A percentile compares a stretch with the other conserved stretches of the same genome.
Conservation (phyloP, 2,797 vertebrate genomes). For the Chlorospingus flavigularis region DNA sequence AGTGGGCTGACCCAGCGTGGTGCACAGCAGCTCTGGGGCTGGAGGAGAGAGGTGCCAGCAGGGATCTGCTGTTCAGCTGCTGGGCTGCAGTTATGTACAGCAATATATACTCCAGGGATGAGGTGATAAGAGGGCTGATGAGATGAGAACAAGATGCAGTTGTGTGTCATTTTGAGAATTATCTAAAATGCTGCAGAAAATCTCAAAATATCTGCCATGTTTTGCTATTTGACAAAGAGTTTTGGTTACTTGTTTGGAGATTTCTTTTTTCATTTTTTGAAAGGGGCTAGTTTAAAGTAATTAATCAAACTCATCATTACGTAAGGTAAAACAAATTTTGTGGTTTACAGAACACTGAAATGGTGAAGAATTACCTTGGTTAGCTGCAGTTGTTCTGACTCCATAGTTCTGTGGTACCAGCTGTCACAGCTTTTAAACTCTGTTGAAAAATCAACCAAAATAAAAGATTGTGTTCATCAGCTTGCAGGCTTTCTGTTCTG, state of each 20-base stretch:
- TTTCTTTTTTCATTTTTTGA: not conserved
- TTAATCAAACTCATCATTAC: not conserved
- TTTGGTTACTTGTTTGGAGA: not conserved
- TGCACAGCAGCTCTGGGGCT: not conserved
- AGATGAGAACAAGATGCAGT: not conserved
- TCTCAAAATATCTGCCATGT: not conserved
- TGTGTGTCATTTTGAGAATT: not conserved
- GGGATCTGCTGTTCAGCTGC: not conserved
- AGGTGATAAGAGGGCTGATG: not conserved
- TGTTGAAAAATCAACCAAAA: not conserved
- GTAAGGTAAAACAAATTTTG: not conserved
- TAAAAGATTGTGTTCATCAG: not conserved
- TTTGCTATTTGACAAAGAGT: not conserved
- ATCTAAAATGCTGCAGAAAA: not conserved
- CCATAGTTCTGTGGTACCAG: not conserved
- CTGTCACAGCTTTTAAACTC: not conserved
- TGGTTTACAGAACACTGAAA: not conserved
- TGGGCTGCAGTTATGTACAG: not conserved
- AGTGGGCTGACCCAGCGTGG: conserved; percentile 26
- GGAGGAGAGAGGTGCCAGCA: not conserved
- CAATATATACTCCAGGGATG: not conserved
- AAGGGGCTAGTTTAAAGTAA: not conserved
- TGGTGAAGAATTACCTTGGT: not conserved
- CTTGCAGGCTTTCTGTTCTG: not conserved
- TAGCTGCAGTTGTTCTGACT: not conserved